Evolutionary conservation across 1,140 invertebrate species (phyloP), one percentile per base, ranked within the genome.

Genomic region (Dinothrombium tinctorium): DNA sequence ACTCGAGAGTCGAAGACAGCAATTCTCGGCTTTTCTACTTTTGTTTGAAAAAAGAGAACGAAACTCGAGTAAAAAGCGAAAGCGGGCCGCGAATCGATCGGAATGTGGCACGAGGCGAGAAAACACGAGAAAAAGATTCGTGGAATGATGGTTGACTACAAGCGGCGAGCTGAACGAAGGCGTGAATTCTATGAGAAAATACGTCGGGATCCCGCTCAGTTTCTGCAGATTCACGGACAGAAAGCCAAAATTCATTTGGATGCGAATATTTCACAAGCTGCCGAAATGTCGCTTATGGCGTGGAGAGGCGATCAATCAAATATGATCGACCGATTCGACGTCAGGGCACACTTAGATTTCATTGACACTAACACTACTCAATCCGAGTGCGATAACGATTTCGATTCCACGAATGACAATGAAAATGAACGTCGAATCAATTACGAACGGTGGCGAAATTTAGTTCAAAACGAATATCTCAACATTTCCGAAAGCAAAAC

Each of bases 181-280:
- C 72, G 86, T 53, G 83, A 94, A 63, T 96, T 87, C 59, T 96
- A 96, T 65, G 87, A 96, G 63, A 90, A 86, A 74, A 94, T 94
- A 60, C 84, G 90, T 75, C 76, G 77, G 42, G 92, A 99, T 63
- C 92, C 92, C 11, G 89, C 86, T 9, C 83, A 95, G 55, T 98
- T 96, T 67, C 63, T 98, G 19, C 84, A 96, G 64, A 60, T 96
- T 4, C 89, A 96, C 67, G 90, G 90, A n/a, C 64, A 86, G 50
- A 74, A 75, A 45, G 77, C 74, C 48, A 92, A 90, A 63, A 86
- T 98, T 42, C 82, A 95, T 60, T 63, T 96, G 45, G 90, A 99
- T 63, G 79, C 82, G 41, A 70, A 73, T 12, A 71, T 95, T 41
- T 83, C 86, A 23, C 68, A 76, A 40, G 82, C 86, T 39, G 90